Percentiles rank a stretch among this genome's conserved stretches.
Evolutionary conservation across 2,113 vertebrate species (phyloP).

Genomic region (Oophaga pumilio): DNA sequence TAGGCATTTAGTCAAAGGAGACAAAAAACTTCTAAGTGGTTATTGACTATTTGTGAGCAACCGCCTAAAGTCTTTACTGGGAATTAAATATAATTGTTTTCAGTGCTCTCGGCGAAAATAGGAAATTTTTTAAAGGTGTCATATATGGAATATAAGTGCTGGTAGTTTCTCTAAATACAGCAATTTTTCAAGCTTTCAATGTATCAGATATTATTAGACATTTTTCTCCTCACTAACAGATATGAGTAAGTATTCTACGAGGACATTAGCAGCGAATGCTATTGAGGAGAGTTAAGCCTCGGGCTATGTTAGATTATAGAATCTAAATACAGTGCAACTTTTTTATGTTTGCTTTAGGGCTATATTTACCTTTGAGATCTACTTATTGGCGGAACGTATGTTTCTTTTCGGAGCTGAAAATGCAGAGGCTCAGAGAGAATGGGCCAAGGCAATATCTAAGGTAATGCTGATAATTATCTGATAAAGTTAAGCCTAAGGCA

Average conservation of each 20-base stretch:
- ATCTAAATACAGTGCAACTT: constrained; percentile 46
- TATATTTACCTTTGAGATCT: constrained; percentile 90
- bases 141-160: neutral
- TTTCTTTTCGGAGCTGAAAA: constrained; percentile 88
- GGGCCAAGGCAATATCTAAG: constrained; percentile 89
- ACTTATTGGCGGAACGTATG: constrained; percentile 83
- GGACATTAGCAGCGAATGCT: constrained; percentile 33
- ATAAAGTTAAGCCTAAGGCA: constrained; percentile 57
- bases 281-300: constrained; percentile 3
- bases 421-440: constrained; percentile 83
- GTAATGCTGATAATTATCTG: constrained; percentile 70
- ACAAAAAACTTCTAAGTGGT: neutral
- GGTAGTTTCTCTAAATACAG: neutral
- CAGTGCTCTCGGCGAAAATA: neutral
- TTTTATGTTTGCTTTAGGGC: constrained; percentile 75
- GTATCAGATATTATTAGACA: constrained; percentile 5
- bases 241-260: constrained; percentile 52
- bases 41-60: constrained; percentile 41
- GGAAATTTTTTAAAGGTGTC: constrained; percentile 5
- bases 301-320: constrained; percentile 53
- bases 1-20: constrained; percentile 12
- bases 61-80: constrained; percentile 15
- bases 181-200: constrained; percentile 11
- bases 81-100: constrained; percentile 37
- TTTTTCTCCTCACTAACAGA: constrained; percentile 17